A percentile compares a stretch with the other conserved stretches of the same genome.
Conservation (phyloP, 2,888 invertebrate genomes). For the Empis stercorea region DNA sequence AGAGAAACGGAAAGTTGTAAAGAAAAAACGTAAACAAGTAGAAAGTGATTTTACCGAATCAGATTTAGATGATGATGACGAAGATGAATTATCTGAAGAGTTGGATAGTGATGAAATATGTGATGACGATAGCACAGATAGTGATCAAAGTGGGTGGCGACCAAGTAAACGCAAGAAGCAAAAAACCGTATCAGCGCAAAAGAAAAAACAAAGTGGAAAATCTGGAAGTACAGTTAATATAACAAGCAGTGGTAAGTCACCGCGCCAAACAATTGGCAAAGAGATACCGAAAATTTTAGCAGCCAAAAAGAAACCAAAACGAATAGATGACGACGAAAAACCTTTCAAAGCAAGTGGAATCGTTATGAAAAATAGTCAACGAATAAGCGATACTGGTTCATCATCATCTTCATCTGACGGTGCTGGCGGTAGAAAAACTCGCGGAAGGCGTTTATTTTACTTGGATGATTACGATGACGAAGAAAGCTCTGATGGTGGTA, state of each 20-base stretch:
- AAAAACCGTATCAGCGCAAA: not conserved
- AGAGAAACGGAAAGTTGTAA: conserved; percentile 40
- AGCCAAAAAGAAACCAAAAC: not conserved
- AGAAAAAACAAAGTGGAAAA: conserved; percentile 9
- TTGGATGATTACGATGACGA: conserved; percentile 36
- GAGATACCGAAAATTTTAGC: conserved; percentile 21
- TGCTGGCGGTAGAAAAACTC: conserved; percentile 22
- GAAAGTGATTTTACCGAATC: conserved; percentile 46
- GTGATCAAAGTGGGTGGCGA: conserved; percentile 31
- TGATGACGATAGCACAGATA: conserved; percentile 32
- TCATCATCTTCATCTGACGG: conserved; percentile 23
- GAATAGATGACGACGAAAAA: conserved; percentile 16
- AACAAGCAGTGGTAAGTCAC: conserved; percentile 28
- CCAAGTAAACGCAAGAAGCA: conserved; percentile 31
- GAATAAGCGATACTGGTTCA: not conserved
- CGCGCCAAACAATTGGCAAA: conserved; percentile 15
- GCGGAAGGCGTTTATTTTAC: conserved; percentile 35
- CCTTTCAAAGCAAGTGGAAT: conserved; percentile 39
- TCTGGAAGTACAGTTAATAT: conserved; percentile 16
- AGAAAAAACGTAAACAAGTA: conserved; percentile 37
- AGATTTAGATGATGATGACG: conserved; percentile 42
- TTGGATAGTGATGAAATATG: conserved; percentile 35
- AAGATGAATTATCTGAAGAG: conserved; percentile 31
- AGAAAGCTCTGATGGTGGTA: conserved; percentile 35
- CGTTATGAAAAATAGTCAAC: conserved; percentile 27